Evolutionary conservation across 2,888 invertebrate genomes (phyloP), one percentile per base, ranked within the genome.

Genomic region (Tricholauxania praeusta): DNA sequence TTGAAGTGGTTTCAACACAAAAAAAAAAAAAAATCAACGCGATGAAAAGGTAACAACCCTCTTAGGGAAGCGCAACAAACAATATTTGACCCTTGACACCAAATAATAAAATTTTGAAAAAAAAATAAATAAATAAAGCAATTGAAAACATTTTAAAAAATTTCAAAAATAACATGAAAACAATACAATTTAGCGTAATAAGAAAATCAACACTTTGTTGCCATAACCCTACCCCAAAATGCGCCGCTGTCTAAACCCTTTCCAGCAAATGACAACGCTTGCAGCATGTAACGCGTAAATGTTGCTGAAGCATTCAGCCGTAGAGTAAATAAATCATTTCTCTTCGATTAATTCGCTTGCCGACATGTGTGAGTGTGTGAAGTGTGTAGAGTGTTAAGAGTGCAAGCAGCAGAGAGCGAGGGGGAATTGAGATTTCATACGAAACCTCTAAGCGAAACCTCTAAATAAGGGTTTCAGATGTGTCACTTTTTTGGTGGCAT

Each of bases 291-390:
- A 39, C 39, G 39, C 39, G 10, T 39, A 39, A 39, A 59, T 14
- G 67, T 19, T 47, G 74, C 72, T 72, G 71, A 81, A 77, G 80
- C 84, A 79, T 79, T 79, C 80, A 81, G 77, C 77, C 79, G 75
- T 80, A 81, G 80, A 82, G 79, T 82, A 83, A 85, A 86, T 87
- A 87, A 87, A 87, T 87, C 87, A 87, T 86, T 87, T 87, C 86
- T 86, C 84, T 86, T 84, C 86, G 86, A 87, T 87, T 87, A 86
- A 87, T 87, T 86, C 85, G 82, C 84, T 86, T 86, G 86, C 85
- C 85, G 87, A 86, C 87, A 82, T 82, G 86, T 87, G 86, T 85
- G 83, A 77, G 70, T 62, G 57, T 19, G 57, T 59, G 52, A 17
- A 39, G 10, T 4, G 39, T 47, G 17, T 14, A n/a, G n/a, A n/a